Evolutionary conservation across 2,113 vertebrate genomes (phyloP).

Genomic region (Entelurus aequoreus): DNA sequence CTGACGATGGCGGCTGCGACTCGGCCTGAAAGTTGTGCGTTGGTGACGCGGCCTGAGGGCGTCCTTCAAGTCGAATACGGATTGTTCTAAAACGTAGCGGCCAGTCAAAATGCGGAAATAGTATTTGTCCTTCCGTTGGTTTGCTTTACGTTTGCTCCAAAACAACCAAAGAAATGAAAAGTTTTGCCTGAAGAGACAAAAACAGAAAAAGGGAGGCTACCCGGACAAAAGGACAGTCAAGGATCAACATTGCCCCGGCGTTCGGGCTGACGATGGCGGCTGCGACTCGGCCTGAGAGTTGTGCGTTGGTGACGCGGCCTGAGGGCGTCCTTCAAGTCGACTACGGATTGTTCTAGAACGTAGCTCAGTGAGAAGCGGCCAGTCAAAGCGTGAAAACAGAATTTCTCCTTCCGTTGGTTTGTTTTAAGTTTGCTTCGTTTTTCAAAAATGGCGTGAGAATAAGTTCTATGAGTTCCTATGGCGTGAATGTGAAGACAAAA

Average conservation of each 20-base stretch:
- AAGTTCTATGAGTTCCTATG: neutral
- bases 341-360: constrained; percentile 3
- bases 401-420: constrained; percentile 1
- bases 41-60: constrained; percentile 17
- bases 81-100: constrained; percentile 10
- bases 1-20: constrained; percentile 17
- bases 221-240: too few species aligned
- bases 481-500: too few species aligned
- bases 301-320: constrained; percentile 29
- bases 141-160: neutral
- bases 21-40: constrained; percentile 32
- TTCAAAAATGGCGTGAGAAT: neutral
- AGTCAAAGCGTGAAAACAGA: neutral
- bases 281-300: constrained; percentile 34
- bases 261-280: neutral
- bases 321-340: constrained; percentile 11
- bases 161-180: neutral
- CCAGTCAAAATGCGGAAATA: neutral
- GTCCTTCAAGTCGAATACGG: constrained; percentile 21
- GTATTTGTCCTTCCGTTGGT: neutral
- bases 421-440: neutral
- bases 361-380: constrained; percentile 16
- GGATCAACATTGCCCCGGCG: too few species aligned
- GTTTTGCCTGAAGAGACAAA: too few species aligned
- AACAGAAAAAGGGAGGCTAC: too few species aligned